Conservation (phyloP, 1,140 invertebrate genomes). For the Procambarus clarkii region DNA sequence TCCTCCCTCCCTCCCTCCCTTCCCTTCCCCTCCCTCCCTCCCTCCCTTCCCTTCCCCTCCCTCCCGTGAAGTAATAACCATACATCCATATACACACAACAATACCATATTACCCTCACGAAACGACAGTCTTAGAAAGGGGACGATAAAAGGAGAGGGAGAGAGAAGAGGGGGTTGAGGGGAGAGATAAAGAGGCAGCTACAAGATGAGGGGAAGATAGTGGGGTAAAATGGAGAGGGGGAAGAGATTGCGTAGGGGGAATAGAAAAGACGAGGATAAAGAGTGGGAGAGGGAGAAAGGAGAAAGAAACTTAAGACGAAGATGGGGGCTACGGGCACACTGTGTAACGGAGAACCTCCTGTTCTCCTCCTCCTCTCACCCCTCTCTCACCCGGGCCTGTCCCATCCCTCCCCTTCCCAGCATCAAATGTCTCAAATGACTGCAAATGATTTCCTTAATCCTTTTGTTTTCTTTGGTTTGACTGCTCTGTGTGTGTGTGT, state of each 20-base stretch:
- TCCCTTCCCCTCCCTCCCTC: too few relatives aligned
- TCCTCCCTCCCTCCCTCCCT: too few relatives aligned
- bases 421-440: too few relatives aligned
- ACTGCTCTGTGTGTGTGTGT: too few relatives aligned
- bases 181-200: neutral
- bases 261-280: neutral
- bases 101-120: neutral
- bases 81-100: neutral
- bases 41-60: too few relatives aligned
- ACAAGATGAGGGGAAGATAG: constrained; percentile 2
- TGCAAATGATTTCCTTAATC: too few relatives aligned
- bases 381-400: too few relatives aligned
- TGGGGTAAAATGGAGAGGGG: neutral
- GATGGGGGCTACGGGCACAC: neutral
- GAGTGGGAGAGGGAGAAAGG: neutral
- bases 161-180: too few relatives aligned
- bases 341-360: neutral
- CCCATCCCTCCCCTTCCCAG: too few relatives aligned
- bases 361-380: neutral
- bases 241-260: too few relatives aligned
- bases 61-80: neutral
- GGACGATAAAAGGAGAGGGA: neutral
- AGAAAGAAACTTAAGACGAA: neutral
- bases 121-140: too few relatives aligned
- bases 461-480: too few relatives aligned